Base-by-base conservation (phyloP, 2,888 invertebrate genomes). In the Cenopis cana region DNA sequence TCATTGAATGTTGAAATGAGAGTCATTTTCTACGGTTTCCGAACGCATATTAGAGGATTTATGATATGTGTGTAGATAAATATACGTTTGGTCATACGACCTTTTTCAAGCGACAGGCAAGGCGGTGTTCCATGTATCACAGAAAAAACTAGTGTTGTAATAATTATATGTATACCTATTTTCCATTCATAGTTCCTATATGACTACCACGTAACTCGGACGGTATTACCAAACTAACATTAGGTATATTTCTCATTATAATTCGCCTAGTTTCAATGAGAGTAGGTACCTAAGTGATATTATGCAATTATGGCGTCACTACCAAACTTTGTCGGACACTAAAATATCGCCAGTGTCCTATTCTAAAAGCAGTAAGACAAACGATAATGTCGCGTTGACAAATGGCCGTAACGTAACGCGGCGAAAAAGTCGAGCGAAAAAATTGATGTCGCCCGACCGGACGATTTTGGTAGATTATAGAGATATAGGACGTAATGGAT, bases 401-500 rank as follows among this genome's bases (percentile, higher is more conserved):
- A 70, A 70, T 70, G 59, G 33, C 65, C 54, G 60, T 55, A 66
- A 66, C 69, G 57, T 57, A 70, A 66, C 59, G 59, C 70, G 57
- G 38, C 65, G 65, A 66, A 70, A 70, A 70, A 70, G 65, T 36
- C 70, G 54, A 55, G 54, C 60, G 65, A 70, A 70, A 70, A 70
- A 65, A 66, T 70, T 65, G 59, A 70, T 55, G 65, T 54, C 65
- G 20, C 60, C 49, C 70, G 70, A 55, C 59, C 70, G 70, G 65
- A 59, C 65, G 65, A 70, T 60, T 70, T 66, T 60, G 54, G 69
- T 60, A 66, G 59, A 66, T 70, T 70, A 66, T 70, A 70, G 65
- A 70, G 70, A 70, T 60, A 70, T 66, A 66, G 70, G 46, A 8
- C 62, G 69, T 65, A 70, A 70, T 70, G 70, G 70, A 70, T 70